Evolutionary conservation across 1,140 invertebrate species (phyloP).

Genomic region (Hestina assimilis): DNA sequence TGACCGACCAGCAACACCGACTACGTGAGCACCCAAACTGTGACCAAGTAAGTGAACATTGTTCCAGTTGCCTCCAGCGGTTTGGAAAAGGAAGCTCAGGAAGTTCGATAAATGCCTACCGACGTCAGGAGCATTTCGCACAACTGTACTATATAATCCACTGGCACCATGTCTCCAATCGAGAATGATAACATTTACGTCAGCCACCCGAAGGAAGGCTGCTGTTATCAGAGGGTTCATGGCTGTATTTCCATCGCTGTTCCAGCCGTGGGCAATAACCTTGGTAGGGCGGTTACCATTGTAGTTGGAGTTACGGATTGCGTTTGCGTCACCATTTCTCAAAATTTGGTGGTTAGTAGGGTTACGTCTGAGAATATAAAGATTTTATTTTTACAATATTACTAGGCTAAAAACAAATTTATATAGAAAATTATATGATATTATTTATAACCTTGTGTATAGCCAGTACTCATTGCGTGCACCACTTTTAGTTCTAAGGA

Average conservation of each 20-base stretch:
- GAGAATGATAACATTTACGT: constrained; percentile 79
- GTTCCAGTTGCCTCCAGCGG: constrained; percentile 52
- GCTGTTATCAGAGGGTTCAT: constrained; percentile 32
- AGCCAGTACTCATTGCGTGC: constrained; percentile 50
- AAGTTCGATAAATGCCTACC: constrained; percentile 59
- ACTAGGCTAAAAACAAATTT: background rate
- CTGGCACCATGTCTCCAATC: constrained; percentile 48
- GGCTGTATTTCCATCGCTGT: constrained; percentile 35
- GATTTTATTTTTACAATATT: background rate
- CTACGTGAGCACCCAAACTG: constrained; percentile 77
- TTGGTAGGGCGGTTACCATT: constrained; percentile 30
- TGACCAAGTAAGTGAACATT: constrained; percentile 92
- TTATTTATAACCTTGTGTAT: constrained; percentile 49
- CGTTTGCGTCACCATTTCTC: constrained; percentile 35
- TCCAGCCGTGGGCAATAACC: constrained; percentile 52
- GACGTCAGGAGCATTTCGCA: constrained; percentile 66
- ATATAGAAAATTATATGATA: background rate
- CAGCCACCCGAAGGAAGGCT: constrained; percentile 65
- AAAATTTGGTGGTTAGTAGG: constrained; percentile 39
- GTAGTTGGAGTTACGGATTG: constrained; percentile 45
- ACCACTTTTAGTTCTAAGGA: constrained; percentile 32
- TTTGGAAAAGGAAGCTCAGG: constrained; percentile 38
- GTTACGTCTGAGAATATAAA: constrained; percentile 39
- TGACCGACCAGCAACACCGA: constrained; percentile 84
- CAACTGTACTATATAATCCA: constrained; percentile 65